A percentile compares a stretch with the other conserved stretches of the same genome.
phyloP scores from a whole-genome alignment of 2,888 invertebrate species.

The Eupeodes latifasciatus region DNA sequence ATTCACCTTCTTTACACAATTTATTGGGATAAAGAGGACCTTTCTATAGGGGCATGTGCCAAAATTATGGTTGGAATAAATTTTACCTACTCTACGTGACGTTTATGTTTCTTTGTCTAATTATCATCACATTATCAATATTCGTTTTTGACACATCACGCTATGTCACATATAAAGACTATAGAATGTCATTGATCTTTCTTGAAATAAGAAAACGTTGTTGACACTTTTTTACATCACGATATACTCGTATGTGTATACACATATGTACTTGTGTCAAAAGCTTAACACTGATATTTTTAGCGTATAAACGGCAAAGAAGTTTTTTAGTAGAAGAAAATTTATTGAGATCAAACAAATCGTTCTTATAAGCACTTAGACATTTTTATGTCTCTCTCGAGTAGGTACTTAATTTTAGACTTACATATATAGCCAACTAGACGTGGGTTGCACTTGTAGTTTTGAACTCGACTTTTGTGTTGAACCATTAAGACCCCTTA shows the following conservation, averaged over 20 bases:
- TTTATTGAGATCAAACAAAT: too few relatives aligned
- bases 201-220: not conserved
- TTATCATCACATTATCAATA: not conserved
- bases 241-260: too few relatives aligned
- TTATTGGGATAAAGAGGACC: not conserved
- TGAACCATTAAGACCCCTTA: conserved; percentile 2
- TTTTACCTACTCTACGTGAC: not conserved
- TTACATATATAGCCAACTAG: not conserved
- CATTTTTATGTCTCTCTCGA: too few relatives aligned
- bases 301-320: too few relatives aligned
- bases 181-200: conserved; percentile 18
- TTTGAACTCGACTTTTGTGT: not conserved
- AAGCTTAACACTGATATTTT: too few relatives aligned
- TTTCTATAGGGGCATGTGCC: not conserved
- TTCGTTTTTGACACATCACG: not conserved
- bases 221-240: not conserved
- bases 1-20: not conserved
- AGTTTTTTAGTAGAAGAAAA: too few relatives aligned
- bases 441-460: not conserved
- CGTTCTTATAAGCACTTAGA: too few relatives aligned
- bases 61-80: conserved; percentile 12
- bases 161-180: not conserved
- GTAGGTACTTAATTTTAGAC: too few relatives aligned
- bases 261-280: too few relatives aligned
- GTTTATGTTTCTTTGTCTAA: not conserved